phyloP scores from a whole-genome alignment of 2,888 invertebrate species.

The Sarcophaga rosellei region DNA sequence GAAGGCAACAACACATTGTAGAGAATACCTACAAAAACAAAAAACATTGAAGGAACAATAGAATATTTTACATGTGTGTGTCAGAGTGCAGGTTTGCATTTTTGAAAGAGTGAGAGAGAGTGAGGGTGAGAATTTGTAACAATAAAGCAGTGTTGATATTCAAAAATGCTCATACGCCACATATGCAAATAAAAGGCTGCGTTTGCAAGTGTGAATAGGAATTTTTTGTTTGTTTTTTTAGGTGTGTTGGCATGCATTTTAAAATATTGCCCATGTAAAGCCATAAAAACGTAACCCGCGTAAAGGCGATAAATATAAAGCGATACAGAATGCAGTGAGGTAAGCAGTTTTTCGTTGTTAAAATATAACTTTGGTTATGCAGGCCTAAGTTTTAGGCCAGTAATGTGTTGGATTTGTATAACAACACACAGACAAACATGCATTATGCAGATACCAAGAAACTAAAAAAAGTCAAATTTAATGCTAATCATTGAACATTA shows the following conservation, averaged over 20 bases:
- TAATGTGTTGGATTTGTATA: too few relatives aligned
- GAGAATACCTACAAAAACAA: background rate
- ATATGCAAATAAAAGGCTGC: constrained; percentile 14
- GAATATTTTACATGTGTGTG: background rate
- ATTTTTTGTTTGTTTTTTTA: background rate
- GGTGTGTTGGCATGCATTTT: constrained; percentile 12
- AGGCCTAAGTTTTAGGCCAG: background rate
- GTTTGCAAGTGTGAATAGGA: constrained; percentile 1
- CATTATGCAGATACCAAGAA: too few relatives aligned
- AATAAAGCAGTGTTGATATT: constrained; percentile 34
- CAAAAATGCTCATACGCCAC: background rate
- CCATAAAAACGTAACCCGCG: background rate
- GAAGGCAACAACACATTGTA: constrained; percentile 13
- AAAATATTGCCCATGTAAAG: constrained; percentile 8
- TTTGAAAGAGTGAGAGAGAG: background rate
- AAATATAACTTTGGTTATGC: background rate
- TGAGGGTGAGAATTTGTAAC: background rate
- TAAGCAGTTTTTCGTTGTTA: background rate
- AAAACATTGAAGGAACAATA: background rate
- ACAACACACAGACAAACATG: too few relatives aligned
- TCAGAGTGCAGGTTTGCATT: background rate
- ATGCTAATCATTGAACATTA: too few relatives aligned
- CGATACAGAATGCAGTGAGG: too few relatives aligned
- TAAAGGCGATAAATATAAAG: background rate
- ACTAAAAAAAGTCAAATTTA: too few relatives aligned